Evolutionary conservation across 2,113 vertebrate genomes (phyloP).

Genomic region (Myanophis thanlyinensis): DNA sequence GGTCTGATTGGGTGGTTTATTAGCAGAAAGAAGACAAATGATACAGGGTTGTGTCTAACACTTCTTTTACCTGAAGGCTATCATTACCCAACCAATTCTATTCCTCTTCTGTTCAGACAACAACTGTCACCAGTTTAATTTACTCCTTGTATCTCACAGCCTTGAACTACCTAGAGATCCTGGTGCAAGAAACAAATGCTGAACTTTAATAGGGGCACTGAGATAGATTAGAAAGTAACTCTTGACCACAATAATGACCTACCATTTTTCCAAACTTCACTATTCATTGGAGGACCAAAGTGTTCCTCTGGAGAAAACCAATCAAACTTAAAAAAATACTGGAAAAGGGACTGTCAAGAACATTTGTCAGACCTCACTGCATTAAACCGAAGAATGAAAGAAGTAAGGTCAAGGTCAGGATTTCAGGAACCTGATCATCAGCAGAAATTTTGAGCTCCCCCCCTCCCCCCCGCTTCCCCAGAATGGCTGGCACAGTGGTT

Average conservation of each 20-base stretch:
- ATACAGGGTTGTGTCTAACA: constrained; percentile 62
- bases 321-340: not conserved
- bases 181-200: rapidly evolving
- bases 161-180: not conserved
- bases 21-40: constrained; percentile 75
- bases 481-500: not conserved
- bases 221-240: rapidly evolving
- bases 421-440: not conserved
- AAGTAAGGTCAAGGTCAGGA: not conserved
- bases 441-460: not conserved
- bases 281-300: not conserved
- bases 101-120: constrained; percentile 21
- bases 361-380: not conserved
- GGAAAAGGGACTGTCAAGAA: not conserved
- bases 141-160: constrained; percentile 32
- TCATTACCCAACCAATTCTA: constrained; percentile 47
- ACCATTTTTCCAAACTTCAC: not conserved
- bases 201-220: not conserved
- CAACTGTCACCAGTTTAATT: constrained; percentile 46
- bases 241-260: rapidly evolving
- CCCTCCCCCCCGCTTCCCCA: no score
- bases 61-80: constrained; percentile 57
- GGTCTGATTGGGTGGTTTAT: constrained; percentile 71
- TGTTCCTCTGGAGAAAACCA: not conserved
- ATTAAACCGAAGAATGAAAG: not conserved